Evolutionary conservation across 2,113 vertebrate genomes (phyloP).

Genomic region (Platysternon megacephalum): DNA sequence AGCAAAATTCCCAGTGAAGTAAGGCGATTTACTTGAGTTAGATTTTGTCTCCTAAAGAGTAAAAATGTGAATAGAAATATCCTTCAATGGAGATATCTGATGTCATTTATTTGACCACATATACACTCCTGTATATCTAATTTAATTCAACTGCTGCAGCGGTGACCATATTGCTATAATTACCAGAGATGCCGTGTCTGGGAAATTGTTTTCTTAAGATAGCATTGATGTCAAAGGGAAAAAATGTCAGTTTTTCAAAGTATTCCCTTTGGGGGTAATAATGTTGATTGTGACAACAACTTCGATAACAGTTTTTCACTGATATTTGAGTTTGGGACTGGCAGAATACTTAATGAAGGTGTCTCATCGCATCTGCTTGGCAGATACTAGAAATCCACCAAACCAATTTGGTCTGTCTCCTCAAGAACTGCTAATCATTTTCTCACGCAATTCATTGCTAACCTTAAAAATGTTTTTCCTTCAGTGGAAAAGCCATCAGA

Average conservation of each 20-base stretch:
- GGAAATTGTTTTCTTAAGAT: not conserved
- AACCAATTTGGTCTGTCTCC: not conserved
- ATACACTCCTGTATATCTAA: not conserved
- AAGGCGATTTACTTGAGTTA: not conserved
- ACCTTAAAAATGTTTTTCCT: not conserved
- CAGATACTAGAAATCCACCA: not conserved
- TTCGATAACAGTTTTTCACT: not conserved
- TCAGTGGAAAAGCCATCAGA: not conserved
- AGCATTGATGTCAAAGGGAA: not conserved
- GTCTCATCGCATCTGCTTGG: not conserved
- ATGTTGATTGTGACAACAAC: not conserved
- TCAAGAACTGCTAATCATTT: not conserved
- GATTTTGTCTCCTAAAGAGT: not conserved
- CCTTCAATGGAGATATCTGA: not conserved
- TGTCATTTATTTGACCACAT: not conserved
- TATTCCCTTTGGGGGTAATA: not conserved
- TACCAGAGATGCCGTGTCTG: not conserved
- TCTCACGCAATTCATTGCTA: not conserved
- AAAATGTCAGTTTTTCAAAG: not conserved
- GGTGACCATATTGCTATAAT: not conserved
- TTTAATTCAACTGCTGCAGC: not conserved
- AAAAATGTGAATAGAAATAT: not conserved
- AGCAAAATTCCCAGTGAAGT: not conserved
- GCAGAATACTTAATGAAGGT: not conserved
- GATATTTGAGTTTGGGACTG: not conserved